Base-by-base conservation (phyloP, 2,797 vertebrate genomes). In the Scolopax bukidnonensis region DNA sequence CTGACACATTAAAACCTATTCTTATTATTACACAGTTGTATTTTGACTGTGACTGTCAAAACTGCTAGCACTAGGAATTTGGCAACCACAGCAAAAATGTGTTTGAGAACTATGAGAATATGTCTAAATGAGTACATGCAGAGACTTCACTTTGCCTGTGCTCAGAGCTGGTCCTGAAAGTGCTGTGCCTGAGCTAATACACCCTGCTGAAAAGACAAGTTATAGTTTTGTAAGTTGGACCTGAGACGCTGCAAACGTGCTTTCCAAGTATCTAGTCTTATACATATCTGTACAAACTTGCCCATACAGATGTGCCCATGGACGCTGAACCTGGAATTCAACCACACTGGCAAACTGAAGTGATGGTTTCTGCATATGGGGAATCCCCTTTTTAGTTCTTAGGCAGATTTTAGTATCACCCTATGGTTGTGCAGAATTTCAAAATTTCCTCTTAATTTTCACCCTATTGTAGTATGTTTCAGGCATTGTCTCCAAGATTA, bases 1-100 rank as follows among this genome's bases (percentile, higher is more conserved):
- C n/a, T 93, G 77, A 71, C 67, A 79, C 59, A 77, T 38, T 43
- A 90, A 87, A 82, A 87, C 21, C 70, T 77, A 45, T 38, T 89
- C 48, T 51, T 89, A 88, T 76, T 95, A 91, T 89, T 89, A 74
- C 74, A 84, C 56, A 70, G 81, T 84, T 77, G 40, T 77, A 92
- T 96, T 97, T 96, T 96, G 90, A 95, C 67, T 90, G 63, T 38
- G 63, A 30, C 56, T 96, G 93, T 96, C 93, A 96, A 96, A 97
- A 84, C 77, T 56, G 43, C 84, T 4, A 0, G 88, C 86, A 77
- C 30, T 51, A 77, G 70, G 77, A 95, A 89, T 92, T 92, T 94
- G 92, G 86, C 86, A 96, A 92, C 59, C 51, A 56, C 43, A 79
- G 80, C 27, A 90, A 54, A 93, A 94, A 87, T 50, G 23, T 89